Base-by-base conservation (phyloP, 2,888 invertebrate species). In the Aphodius sticticus region DNA sequence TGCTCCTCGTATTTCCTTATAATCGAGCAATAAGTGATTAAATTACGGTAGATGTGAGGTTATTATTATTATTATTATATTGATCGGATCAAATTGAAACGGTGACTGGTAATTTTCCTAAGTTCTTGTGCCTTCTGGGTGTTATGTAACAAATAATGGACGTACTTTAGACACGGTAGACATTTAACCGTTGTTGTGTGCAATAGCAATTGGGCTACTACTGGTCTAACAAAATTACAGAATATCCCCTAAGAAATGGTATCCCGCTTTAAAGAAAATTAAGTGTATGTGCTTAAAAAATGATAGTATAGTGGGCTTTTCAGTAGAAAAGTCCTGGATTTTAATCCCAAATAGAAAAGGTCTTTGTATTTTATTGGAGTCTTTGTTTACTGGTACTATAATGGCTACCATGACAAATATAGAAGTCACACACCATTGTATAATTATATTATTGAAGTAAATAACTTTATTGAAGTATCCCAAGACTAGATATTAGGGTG, bases 1-100 rank as follows among this genome's bases (percentile, higher is more conserved):
- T 53, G 53, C 53, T 53, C 53, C 53, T 53, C 53, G 53, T 12
- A 53, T 53, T 53, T 53, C 53, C 53, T 53, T 53, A 12, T 53
- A 53, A 2, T 53, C 53, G 3, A 53, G 53, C 53, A 53, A 53
- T 53, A 53, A 53, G 53, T 53, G 26, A 26, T 26, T 53, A 53
- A 53, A 53, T 53, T 53, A 53, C 53, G 53, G 53, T 53, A 53
- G 53, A 53, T 53, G 53, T 53, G 53, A 53, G 53, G 53, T 53
- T 53, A 53, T 53, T 53, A 53, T 53, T 53, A 53, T 53, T 53
- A 53, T 53, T 53, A 53, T 53, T 9, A 53, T 53, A 53, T 53
- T 53, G 53, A 53, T 53, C 53, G 53, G 53, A 53, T 53, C 53
- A 5, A 12, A 53, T 53, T 53, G 53, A 53, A 53, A 53, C 53